Evolutionary conservation across 2,113 vertebrate species (phyloP).

Genomic region (Cathartes aura): DNA sequence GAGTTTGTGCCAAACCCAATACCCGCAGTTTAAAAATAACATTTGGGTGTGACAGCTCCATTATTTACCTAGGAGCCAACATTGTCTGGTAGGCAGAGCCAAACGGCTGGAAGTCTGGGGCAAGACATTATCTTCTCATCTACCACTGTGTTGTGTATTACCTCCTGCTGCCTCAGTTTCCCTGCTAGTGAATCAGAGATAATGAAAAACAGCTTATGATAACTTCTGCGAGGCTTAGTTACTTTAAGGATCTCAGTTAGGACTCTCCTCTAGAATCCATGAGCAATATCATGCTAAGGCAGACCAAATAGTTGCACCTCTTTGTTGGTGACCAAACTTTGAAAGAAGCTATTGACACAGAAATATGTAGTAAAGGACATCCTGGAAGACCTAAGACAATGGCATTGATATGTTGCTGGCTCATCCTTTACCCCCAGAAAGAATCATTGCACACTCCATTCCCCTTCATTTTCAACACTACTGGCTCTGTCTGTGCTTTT

Average conservation of each 20-base stretch:
- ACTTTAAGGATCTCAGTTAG: not conserved
- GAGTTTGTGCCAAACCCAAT: constrained; percentile 31
- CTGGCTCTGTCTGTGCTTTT: not conserved
- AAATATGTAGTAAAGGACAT: not conserved
- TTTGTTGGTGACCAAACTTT: not conserved
- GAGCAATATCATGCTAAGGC: not conserved
- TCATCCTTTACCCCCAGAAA: not conserved
- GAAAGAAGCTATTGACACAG: not conserved
- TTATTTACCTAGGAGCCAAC: constrained; percentile 24
- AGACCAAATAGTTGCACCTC: not conserved
- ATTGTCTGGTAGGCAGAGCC: constrained; percentile 5
- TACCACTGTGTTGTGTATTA: not conserved
- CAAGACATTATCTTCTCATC: not conserved
- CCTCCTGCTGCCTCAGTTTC: constrained; percentile 50
- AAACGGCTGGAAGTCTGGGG: not conserved
- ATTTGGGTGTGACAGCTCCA: constrained; percentile 27
- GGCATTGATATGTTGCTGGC: not conserved
- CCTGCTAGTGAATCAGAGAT: not conserved
- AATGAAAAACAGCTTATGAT: not conserved
- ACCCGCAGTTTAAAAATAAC: constrained; percentile 12
- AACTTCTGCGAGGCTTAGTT: not conserved
- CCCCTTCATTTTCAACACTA: not conserved
- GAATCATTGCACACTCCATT: not conserved
- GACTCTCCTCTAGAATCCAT: not conserved
- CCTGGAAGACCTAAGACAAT: not conserved